Percentiles rank a stretch among this genome's conserved stretches.
These are phyloP conservation scores for Jordanella pulchra DNA, from an alignment of 2,797 vertebrate genomes.

Conservation along the genomic window DNA sequence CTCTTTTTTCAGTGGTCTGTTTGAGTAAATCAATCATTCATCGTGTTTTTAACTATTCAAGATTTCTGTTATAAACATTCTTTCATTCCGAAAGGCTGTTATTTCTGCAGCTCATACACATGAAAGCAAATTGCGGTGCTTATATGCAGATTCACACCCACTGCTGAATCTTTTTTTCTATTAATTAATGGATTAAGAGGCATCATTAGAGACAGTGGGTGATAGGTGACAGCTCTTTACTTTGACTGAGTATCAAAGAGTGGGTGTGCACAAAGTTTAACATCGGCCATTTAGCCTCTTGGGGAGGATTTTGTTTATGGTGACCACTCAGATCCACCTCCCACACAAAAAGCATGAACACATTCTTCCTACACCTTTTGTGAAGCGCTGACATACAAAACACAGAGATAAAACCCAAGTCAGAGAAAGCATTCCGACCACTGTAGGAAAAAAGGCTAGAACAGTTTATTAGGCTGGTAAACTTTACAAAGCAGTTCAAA, in stretches of 20 bases:
- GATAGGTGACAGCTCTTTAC: constrained; percentile 33
- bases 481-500: not conserved
- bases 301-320: constrained; percentile 30
- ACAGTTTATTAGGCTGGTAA: not conserved
- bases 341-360: constrained; percentile 36
- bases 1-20: constrained; percentile 33
- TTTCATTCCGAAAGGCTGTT: constrained; percentile 23
- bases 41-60: not conserved
- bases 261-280: constrained; percentile 35
- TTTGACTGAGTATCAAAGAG: constrained; percentile 38
- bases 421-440: not conserved
- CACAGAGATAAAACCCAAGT: not conserved
- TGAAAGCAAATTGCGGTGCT: not conserved
- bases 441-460: not conserved
- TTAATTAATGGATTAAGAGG: constrained; percentile 50
- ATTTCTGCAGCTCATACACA: constrained; percentile 11
- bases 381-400: not conserved
- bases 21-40: constrained; percentile 14
- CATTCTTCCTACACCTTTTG: constrained; percentile 7
- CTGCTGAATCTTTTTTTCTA: constrained; percentile 16
- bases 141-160: constrained; percentile 48
- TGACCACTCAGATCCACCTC: constrained; percentile 30
- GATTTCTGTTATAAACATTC: not conserved
- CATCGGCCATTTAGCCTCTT: constrained; percentile 14
- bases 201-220: constrained; percentile 52